Conservation (phyloP, 2,888 invertebrate species). For the Drosophila mimetica region DNA sequence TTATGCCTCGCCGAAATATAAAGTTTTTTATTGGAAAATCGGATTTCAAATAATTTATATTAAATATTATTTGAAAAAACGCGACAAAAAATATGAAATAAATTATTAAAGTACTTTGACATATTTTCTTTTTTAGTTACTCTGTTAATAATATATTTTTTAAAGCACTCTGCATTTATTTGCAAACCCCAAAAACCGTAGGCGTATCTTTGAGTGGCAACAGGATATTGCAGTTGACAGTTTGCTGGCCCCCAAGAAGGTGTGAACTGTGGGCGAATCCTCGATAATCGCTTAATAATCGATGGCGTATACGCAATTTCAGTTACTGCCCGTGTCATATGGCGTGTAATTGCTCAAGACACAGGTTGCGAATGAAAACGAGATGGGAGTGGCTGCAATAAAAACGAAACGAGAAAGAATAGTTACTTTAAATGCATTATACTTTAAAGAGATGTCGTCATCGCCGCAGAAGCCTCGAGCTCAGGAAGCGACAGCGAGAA, state of each 20-base stretch:
- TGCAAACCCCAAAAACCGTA: neutral
- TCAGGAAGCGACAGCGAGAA: neutral
- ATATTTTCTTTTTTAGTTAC: too few species aligned
- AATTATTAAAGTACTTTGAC: too few species aligned
- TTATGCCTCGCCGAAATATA: too few species aligned
- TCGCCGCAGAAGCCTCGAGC: neutral
- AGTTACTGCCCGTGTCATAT: constrained; percentile 17
- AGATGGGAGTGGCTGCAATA: neutral
- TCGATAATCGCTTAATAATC: constrained; percentile 25
- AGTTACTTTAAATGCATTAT: neutral
- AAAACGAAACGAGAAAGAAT: neutral
- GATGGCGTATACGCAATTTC: constrained; percentile 18
- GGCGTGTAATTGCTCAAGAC: constrained; percentile 16
- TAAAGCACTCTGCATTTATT: neutral
- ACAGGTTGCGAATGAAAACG: too few species aligned
- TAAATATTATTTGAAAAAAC: too few species aligned
- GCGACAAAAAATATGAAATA: too few species aligned
- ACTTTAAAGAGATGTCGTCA: neutral
- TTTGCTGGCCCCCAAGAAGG: constrained; percentile 18
- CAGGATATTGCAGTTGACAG: constrained; percentile 18
- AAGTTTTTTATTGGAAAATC: too few species aligned
- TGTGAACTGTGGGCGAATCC: constrained; percentile 3
- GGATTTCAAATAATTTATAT: too few species aligned
- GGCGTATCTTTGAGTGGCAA: constrained; percentile 19
- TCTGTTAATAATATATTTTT: neutral